Evolutionary conservation across 1,140 invertebrate species (phyloP).

Genomic region (Physella acuta): DNA sequence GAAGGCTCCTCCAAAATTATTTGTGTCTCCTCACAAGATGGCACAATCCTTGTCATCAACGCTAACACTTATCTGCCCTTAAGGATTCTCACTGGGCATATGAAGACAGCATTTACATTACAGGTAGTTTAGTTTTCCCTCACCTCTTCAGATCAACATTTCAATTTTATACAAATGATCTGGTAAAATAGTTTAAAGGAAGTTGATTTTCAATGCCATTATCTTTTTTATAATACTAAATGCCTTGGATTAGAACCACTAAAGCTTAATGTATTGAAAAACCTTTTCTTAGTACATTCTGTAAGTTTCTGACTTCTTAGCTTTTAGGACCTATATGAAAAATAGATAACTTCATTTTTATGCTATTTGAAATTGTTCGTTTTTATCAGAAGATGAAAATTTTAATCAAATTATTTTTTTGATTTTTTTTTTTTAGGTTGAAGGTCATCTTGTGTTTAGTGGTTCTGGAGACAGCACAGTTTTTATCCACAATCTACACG

Average conservation of each 20-base stretch:
- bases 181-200: too few species aligned
- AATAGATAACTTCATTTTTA: not conserved
- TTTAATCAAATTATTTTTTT: too few species aligned
- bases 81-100: slow-evolving; percentile 38
- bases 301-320: too few species aligned
- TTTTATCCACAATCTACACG: slow-evolving; percentile 40
- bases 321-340: too few species aligned
- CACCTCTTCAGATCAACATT: too few species aligned
- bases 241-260: too few species aligned
- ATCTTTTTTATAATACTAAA: too few species aligned
- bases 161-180: too few species aligned
- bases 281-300: not conserved
- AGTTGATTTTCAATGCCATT: too few species aligned
- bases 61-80: slow-evolving; percentile 36
- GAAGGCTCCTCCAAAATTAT: slow-evolving; percentile 39
- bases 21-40: slow-evolving; percentile 36
- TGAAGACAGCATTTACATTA: slow-evolving; percentile 36
- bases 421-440: slow-evolving; percentile 31
- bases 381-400: too few species aligned
- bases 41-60: slow-evolving; percentile 37
- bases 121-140: too few species aligned
- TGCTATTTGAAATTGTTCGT: not conserved
- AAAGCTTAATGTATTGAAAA: too few species aligned
- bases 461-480: slow-evolving; percentile 44
- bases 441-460: slow-evolving; percentile 35